Evolutionary conservation across 1,140 invertebrate species (phyloP).

Genomic region (Scylla paramamosain): DNA sequence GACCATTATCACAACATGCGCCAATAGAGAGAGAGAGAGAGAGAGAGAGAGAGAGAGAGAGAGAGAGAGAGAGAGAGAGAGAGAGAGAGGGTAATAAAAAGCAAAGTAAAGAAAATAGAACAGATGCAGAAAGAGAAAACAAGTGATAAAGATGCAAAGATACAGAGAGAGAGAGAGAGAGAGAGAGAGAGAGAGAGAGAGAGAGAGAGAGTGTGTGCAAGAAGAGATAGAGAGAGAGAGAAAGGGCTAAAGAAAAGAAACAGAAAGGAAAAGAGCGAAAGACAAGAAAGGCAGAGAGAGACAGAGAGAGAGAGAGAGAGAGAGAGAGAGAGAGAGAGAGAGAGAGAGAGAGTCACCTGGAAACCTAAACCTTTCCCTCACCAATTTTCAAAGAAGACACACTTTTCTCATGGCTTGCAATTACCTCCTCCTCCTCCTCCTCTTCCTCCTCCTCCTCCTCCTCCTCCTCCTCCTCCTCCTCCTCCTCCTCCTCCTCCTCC

Average conservation of each 20-base stretch:
- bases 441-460: background rate
- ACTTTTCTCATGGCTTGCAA: background rate
- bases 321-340: background rate
- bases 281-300: too few relatives aligned
- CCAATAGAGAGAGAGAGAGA: background rate
- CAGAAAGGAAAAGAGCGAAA: too few relatives aligned
- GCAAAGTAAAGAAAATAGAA: too few relatives aligned
- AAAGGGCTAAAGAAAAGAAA: too few relatives aligned
- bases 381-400: too few relatives aligned
- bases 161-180: background rate
- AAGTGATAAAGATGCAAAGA: too few relatives aligned
- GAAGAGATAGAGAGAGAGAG: too few relatives aligned
- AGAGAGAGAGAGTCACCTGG: background rate
- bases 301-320: background rate
- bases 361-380: background rate
- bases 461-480: background rate
- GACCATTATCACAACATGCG: too few relatives aligned
- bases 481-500: conserved; percentile 17
- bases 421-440: background rate
- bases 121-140: too few relatives aligned
- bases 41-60: conserved; percentile 9
- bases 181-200: background rate
- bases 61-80: background rate
- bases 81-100: too few relatives aligned
- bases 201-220: background rate